These are phyloP conservation scores for Lycodopsis pacificus DNA, from an alignment of 2,797 vertebrate species.

Conservation along the genomic window DNA sequence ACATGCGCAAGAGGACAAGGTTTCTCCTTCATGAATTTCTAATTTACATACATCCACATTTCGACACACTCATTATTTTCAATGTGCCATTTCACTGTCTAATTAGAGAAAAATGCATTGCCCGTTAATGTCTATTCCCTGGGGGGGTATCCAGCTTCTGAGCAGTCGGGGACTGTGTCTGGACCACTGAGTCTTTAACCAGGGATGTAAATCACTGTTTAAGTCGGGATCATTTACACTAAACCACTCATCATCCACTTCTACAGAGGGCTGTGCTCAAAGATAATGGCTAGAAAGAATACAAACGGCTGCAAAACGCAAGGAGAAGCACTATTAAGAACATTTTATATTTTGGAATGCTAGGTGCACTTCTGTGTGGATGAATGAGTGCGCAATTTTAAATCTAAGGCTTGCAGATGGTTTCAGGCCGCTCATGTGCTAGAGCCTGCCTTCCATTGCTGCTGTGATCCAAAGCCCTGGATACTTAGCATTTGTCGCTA, in stretches of 20 bases:
- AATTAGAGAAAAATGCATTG: conserved; percentile 53
- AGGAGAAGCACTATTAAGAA: conserved; percentile 20
- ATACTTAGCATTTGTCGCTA: not conserved
- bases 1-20: not conserved
- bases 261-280: conserved; percentile 30
- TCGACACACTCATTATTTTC: conserved; percentile 45
- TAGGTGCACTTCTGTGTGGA: conserved; percentile 1
- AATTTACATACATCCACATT: conserved; percentile 36
- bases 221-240: conserved; percentile 57
- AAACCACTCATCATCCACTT: conserved; percentile 60
- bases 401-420: not conserved
- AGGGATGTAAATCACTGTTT: conserved; percentile 66
- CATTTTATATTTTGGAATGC: conserved; percentile 30
- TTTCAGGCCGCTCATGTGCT: not conserved
- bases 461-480: not conserved
- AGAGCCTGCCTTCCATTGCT: not conserved
- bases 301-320: conserved; percentile 32
- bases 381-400: not conserved
- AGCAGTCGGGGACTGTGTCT: conserved; percentile 39
- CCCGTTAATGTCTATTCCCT: conserved; percentile 50
- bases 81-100: conserved; percentile 38
- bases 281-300: conserved; percentile 47
- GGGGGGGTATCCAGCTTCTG: conserved; percentile 17
- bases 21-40: conserved; percentile 4
- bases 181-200: conserved; percentile 55